Conservation (phyloP, 2,888 invertebrate species). For the Phortica magna region DNA sequence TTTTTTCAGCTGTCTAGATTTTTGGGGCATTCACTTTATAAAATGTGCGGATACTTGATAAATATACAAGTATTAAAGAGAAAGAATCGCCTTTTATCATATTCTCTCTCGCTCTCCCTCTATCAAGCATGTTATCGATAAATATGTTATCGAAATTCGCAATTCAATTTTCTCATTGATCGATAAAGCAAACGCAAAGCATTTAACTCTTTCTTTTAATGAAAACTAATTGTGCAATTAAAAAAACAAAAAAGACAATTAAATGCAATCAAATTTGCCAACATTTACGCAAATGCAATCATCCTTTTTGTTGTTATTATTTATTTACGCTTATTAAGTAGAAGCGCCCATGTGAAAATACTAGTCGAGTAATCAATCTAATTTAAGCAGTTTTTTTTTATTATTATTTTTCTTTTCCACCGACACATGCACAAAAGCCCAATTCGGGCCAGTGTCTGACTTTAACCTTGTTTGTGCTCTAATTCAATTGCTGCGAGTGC, state of each 20-base stretch:
- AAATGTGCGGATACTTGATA: neutral
- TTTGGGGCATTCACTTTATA: neutral
- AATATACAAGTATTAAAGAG: neutral
- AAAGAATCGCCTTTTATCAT: neutral
- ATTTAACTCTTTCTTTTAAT: constrained; percentile 15
- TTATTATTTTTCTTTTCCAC: neutral
- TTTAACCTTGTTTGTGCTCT: constrained; percentile 73
- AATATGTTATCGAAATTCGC: too few species aligned
- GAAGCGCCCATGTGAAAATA: constrained; percentile 31
- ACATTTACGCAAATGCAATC: constrained; percentile 7
- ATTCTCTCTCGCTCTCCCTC: neutral
- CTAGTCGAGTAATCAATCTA: constrained; percentile 31
- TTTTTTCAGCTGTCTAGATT: neutral
- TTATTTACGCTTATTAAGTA: constrained; percentile 38
- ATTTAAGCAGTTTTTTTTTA: constrained; percentile 37
- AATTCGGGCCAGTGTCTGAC: constrained; percentile 54
- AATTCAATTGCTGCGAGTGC: constrained; percentile 62
- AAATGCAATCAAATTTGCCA: constrained; percentile 11
- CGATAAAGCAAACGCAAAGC: neutral
- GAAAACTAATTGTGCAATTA: constrained; percentile 20
- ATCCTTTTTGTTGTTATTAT: neutral
- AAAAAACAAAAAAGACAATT: constrained; percentile 12
- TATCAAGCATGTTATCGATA: neutral
- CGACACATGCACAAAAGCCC: neutral
- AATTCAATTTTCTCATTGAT: too few species aligned